phyloP scores from a whole-genome alignment of 2,113 vertebrate genomes.

The Mormyrus lacerda region DNA sequence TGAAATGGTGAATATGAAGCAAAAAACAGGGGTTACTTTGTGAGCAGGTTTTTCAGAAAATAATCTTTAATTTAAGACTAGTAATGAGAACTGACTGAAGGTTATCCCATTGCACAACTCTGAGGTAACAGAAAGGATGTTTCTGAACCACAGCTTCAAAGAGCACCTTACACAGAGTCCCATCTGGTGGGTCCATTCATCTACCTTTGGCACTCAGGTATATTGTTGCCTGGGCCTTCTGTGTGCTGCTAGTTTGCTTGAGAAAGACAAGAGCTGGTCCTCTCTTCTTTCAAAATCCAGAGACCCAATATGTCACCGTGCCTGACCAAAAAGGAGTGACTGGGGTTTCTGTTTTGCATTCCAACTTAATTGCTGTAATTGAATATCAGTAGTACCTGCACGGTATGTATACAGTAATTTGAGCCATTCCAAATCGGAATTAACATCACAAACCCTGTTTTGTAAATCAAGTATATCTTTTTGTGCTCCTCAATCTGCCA shows the following conservation, averaged over 20 bases:
- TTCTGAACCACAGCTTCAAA: not conserved
- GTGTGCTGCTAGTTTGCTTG: not conserved
- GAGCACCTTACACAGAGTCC: not conserved
- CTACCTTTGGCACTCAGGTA: not conserved
- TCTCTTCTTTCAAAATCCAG: conserved; percentile 5
- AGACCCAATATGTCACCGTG: not conserved
- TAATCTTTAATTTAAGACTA: not conserved
- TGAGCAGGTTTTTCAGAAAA: not conserved
- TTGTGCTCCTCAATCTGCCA: not conserved
- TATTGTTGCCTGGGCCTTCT: not conserved
- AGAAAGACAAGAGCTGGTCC: not conserved
- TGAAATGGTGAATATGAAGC: not conserved
- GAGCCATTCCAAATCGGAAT: not conserved
- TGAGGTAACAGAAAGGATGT: not conserved
- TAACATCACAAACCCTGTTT: conserved; percentile 13
- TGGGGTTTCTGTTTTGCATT: conserved; percentile 8
- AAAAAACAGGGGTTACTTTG: not conserved
- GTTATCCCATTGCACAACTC: not conserved
- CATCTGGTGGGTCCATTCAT: conserved; percentile 3
- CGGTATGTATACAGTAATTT: not conserved
- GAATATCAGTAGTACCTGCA: not conserved
- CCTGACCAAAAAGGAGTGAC: not conserved
- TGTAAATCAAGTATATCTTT: not conserved
- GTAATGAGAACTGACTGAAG: not conserved
- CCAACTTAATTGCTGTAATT: conserved; percentile 13